phyloP scores from a whole-genome alignment of 2,797 vertebrate species.

The Tachyglossus aculeatus region DNA sequence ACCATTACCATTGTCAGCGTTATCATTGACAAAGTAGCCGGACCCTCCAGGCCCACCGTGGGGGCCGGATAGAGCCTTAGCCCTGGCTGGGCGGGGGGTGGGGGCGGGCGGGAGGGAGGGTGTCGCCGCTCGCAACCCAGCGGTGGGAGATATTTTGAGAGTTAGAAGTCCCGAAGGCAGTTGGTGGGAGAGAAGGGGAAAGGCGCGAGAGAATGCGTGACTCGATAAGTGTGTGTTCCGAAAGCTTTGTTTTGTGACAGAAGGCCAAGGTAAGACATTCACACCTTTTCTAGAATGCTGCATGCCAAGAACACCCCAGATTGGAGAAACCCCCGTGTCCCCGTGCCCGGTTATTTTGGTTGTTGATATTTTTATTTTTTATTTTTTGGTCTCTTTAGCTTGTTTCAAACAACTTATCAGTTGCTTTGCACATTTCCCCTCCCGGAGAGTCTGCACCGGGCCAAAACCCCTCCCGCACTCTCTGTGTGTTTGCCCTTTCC shows the following conservation, averaged over 20 bases:
- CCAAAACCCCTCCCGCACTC: constrained; percentile 71
- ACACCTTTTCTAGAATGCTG: constrained; percentile 76
- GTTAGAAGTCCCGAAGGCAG: background rate
- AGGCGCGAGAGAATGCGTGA: constrained; percentile 27
- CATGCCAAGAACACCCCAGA: constrained; percentile 73
- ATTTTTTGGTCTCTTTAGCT: too few relatives aligned
- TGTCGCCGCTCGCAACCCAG: too few relatives aligned
- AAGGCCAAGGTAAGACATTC: constrained; percentile 74
- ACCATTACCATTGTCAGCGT: too few relatives aligned
- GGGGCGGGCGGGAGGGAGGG: too few relatives aligned
- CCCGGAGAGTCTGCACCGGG: constrained; percentile 70
- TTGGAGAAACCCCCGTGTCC: constrained; percentile 64
- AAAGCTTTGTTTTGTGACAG: constrained; percentile 68
- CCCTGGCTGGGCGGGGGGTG: too few relatives aligned
- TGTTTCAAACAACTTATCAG: constrained; percentile 74
- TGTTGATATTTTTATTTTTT: too few relatives aligned
- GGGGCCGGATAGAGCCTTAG: too few relatives aligned
- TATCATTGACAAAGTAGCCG: too few relatives aligned
- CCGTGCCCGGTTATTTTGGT: constrained; percentile 67
- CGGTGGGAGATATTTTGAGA: constrained; percentile 22
- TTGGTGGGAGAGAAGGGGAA: constrained; percentile 6
- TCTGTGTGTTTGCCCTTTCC: constrained; percentile 74
- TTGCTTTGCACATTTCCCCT: constrained; percentile 71
- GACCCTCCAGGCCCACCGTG: too few relatives aligned
- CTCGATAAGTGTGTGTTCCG: constrained; percentile 59